phyloP scores from a whole-genome alignment of 2,888 invertebrate genomes.

The Hypselothyrea guttata region DNA sequence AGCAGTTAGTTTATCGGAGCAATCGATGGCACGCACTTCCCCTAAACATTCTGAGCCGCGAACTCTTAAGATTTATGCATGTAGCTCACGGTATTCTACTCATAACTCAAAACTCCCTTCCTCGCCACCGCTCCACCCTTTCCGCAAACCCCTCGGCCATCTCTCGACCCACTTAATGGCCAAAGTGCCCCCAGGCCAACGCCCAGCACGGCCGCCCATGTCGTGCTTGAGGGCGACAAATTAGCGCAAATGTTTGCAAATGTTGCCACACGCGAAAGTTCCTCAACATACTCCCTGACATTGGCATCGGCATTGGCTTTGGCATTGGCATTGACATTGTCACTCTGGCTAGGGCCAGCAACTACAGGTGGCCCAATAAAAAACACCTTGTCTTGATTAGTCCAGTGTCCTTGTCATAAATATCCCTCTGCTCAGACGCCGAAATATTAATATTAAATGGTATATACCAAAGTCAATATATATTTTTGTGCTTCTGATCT shows the following conservation, averaged over 20 bases:
- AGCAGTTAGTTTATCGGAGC: constrained; percentile 42
- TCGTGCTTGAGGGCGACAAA: constrained; percentile 62
- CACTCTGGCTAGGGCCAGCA: neutral
- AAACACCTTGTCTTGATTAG: constrained; percentile 57
- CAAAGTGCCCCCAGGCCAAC: neutral
- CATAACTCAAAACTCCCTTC: constrained; percentile 30
- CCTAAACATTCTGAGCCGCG: neutral
- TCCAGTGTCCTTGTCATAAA: constrained; percentile 24
- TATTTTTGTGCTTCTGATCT: too few species aligned
- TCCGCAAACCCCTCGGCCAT: neutral
- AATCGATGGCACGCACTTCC: constrained; percentile 60
- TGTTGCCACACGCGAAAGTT: constrained; percentile 38
- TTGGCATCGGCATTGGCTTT: too few species aligned
- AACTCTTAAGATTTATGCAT: constrained; percentile 52
- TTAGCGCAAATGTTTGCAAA: constrained; percentile 49
- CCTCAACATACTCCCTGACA: constrained; percentile 7
- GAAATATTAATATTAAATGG: too few species aligned
- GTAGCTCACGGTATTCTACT: constrained; percentile 48
- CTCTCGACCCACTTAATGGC: neutral
- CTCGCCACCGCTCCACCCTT: neutral
- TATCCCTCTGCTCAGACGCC: neutral
- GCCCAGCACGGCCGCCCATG: constrained; percentile 11
- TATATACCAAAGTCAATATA: too few species aligned
- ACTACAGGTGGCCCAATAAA: constrained; percentile 50
- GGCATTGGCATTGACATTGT: neutral